Base-by-base conservation (phyloP, 1,140 invertebrate species). In the Druon quercuslanigerum region DNA sequence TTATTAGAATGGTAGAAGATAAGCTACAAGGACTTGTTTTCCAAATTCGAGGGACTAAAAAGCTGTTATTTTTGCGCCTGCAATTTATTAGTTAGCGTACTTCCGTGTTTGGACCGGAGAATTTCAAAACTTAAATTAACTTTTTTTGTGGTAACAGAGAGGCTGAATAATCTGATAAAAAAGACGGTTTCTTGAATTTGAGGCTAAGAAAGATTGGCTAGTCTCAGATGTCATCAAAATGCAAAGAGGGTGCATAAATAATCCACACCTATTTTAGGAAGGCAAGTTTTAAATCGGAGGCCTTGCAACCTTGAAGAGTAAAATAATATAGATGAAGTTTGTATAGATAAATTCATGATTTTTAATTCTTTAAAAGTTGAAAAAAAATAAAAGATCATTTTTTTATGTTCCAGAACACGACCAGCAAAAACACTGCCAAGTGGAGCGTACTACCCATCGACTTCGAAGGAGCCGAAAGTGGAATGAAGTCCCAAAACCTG, bases 381-480 rank as follows among this genome's bases (percentile, higher is more conserved):
- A 9, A 54, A 54, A 57, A 57, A 25, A 11, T 20, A 33, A 12
- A 13, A 57, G 13, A 60, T 57, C 71, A 40, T 60, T 74, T 57
- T 73, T 83, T 83, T 76, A 66, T 82, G 73, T 88, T 88, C 50
- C 89, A 90, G 89, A 87, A 84, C 76, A 81, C 83, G 79, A 88
- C 82, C 79, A 87, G 82, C 82, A 85, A 80, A 78, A 82, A 83
- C 86, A 89, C 87, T 89, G 87, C 87, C 86, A 74, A 66, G 60
- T 66, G 60, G 25, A 25, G 33, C 25, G 25, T 33, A 66, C 25
- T 25, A 66, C 60, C 33, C 25, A 40, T 66, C 60, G 60, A 66
- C 60, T 66, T 16, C 33, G 60, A 66, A 66, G 40, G 25, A 66
- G 60, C n/a, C 60, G 60, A 66, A n/a, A 66, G 60, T 46, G 25